Base-by-base conservation (phyloP, 1,140 invertebrate species). In the Melipona quadrifasciata region DNA sequence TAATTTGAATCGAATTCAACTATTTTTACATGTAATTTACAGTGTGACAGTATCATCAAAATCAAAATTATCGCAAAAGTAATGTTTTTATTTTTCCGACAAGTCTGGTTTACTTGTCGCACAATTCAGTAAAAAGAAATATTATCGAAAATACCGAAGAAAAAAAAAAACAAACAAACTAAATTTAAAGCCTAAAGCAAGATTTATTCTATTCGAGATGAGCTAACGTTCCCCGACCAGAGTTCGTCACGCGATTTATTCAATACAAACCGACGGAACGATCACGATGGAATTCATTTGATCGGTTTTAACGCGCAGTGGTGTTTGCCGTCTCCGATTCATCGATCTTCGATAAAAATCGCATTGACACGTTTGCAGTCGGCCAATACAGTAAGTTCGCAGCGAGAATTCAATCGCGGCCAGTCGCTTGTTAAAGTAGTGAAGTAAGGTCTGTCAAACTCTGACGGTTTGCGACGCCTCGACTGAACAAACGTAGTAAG, bases 401-500 rank as follows among this genome's bases (percentile, higher is more conserved):
- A 6, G 17, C 2, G 27, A 17, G 34, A 53, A 78, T 78, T 78
- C 58, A 78, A 67, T 78, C 21, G 76, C 39, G 17, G 61, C 39
- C 57, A 76, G 57, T 47, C 57, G 24, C 64, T 78, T 3, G 76
- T 68, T 67, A 78, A 67, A 67, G 76, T 68, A 31, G 58, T 47
- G 8, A 47, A 47, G 39, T 8, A 47, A 47, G 8, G 8, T 67
- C 47, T 67, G 76, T 78, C 64, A 67, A 64, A 34, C 53, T 67
- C 76, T 53, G 64, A 27, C 61, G 27, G 24, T 51, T 65, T 65
- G 61, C 21, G 61, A 78, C 61, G 75, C 47, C 34, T 51, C 61
- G 76, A 55, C 39, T 67, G 76, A 55, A 78, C 53, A 67, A 78
- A 78, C 76, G 68, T 78, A 67, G 39, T 78, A 67, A 34, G n/a